A percentile compares a stretch with the other conserved stretches of the same genome.
phyloP scores from a whole-genome alignment of 1,140 invertebrate genomes.

The Hylaeus anthracinus region DNA sequence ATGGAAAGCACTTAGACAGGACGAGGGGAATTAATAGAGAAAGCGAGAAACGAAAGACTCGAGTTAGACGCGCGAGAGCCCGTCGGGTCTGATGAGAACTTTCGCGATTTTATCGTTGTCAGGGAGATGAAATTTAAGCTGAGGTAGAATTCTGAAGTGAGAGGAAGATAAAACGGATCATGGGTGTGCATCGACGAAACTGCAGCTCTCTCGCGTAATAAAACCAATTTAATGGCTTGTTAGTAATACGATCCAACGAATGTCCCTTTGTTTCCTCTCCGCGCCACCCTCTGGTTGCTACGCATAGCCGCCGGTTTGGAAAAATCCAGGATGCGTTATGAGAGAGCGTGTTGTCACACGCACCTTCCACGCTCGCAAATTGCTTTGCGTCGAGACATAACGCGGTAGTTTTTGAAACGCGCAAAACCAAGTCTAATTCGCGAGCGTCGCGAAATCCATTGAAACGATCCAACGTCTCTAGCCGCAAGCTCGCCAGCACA shows the following conservation, averaged over 20 bases:
- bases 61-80: background rate
- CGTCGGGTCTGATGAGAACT: background rate
- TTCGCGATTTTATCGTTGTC: conserved; percentile 16
- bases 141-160: background rate
- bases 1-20: conserved; percentile 26
- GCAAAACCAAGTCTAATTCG: too few relatives aligned
- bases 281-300: too few relatives aligned
- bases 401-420: too few relatives aligned
- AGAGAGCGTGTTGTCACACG: too few relatives aligned
- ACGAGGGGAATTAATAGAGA: conserved; percentile 30
- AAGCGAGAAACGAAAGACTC: conserved; percentile 27
- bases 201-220: background rate
- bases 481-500: too few relatives aligned
- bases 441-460: too few relatives aligned
- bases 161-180: background rate
- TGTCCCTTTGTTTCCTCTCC: too few relatives aligned
- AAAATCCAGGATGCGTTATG: too few relatives aligned
- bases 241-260: background rate
- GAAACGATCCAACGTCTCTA: too few relatives aligned
- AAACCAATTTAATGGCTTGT: background rate
- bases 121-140: background rate
- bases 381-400: too few relatives aligned
- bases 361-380: too few relatives aligned
- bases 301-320: too few relatives aligned
- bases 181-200: background rate